Base-by-base conservation (phyloP, 2,113 vertebrate species). In the Ancistrus triradiatus region DNA sequence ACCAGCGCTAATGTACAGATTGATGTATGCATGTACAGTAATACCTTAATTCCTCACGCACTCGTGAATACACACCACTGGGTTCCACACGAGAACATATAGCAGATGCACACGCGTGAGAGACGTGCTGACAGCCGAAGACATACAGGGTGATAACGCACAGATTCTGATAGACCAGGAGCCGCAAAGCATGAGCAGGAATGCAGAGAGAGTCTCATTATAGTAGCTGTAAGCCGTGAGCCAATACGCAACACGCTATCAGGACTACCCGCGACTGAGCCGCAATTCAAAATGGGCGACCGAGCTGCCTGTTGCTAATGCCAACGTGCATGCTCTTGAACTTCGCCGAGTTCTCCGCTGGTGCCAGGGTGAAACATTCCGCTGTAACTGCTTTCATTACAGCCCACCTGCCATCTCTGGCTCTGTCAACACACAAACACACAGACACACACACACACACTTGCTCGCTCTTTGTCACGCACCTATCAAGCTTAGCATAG, bases 351-450 rank as follows among this genome's bases (percentile, higher is more conserved):
- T 13, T n/a, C 3, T 1, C 19, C 19, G 35, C 5, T 8, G 14
- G 24, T 44, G 38, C 51, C 57, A 43, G 50, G 42, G 46, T 51
- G 52, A 46, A 73, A 77, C 78, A 82, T 82, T 84, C 74, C 62
- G 74, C 14, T 13, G 70, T 79, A 78, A 82, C 83, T 71, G 74
- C 58, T 70, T 63, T 56, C 9, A 82, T 80, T 78, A 81, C 73
- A 64, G 74, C 77, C 73, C 81, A 85, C 81, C 82, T 86, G 84
- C 75, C 74, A 49, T 72, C 59, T 69, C 51, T 72, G 57, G 44
- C 25, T 78, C 74, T 72, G 72, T 57, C 63, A 73, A 74, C 73
- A 22, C 19, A 53, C 15, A 50, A 13, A 52, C 47, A 57, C 19
- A 59, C 24, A 52, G 19, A 24, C 53, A 13, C 14, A 51, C 59